phyloP scores from a whole-genome alignment of 1,140 invertebrate species.

The Saxidomus purpurata region DNA sequence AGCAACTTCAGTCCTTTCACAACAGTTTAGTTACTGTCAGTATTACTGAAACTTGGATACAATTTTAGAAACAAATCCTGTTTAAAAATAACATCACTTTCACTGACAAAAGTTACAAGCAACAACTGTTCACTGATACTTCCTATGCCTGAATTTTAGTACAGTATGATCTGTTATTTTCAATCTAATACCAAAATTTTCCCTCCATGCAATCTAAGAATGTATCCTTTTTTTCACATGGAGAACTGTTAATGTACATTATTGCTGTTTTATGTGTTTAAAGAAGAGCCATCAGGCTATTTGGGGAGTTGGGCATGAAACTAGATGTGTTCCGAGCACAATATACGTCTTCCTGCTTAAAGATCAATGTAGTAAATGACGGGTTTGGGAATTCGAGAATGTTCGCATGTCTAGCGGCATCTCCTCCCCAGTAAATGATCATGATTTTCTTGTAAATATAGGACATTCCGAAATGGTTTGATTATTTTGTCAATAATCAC shows the following conservation, averaged over 20 bases:
- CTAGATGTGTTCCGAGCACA: conserved; percentile 53
- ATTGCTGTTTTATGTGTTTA: conserved; percentile 64
- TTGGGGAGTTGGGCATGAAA: conserved; percentile 57
- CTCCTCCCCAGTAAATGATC: conserved; percentile 63
- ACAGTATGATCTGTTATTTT: no score
- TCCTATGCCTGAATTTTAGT: no score
- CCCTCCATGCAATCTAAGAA: no score
- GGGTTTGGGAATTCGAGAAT: conserved; percentile 53
- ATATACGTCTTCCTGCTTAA: conserved; percentile 57
- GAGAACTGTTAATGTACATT: conserved; percentile 54
- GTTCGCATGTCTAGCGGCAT: conserved; percentile 64
- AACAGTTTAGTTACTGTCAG: no score
- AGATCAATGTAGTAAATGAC: conserved; percentile 59
- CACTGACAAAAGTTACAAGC: no score
- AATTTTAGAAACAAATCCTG: no score
- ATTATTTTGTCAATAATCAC: conserved; percentile 69
- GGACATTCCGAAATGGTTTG: conserved; percentile 64
- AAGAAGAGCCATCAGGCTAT: conserved; percentile 49
- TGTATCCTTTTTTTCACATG: not conserved
- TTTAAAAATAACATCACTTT: no score
- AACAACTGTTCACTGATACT: no score
- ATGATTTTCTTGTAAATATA: conserved; percentile 71
- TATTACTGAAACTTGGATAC: no score
- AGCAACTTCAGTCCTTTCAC: no score
- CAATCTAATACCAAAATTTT: no score